Evolutionary conservation across 2,888 invertebrate genomes (phyloP).

Genomic region (Eupeodes luniger): DNA sequence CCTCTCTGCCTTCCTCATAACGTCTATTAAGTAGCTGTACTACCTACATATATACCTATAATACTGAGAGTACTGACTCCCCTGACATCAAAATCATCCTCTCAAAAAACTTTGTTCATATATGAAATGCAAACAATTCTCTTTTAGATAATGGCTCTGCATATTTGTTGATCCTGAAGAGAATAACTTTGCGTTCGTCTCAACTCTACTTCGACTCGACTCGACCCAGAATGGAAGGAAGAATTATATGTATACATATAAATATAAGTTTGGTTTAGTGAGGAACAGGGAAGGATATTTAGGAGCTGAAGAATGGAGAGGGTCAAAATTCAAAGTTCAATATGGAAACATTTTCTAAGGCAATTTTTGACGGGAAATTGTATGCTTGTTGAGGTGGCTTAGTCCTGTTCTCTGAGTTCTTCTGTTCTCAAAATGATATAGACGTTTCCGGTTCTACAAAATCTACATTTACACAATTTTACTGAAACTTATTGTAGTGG

Average conservation of each 20-base stretch:
- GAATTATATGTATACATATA: too few relatives aligned
- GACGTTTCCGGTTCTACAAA: conserved; percentile 26
- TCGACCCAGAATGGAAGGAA: background rate
- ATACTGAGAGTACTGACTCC: background rate
- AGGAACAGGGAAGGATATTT: background rate
- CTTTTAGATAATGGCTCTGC: conserved; percentile 71
- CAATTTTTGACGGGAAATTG: conserved; percentile 43
- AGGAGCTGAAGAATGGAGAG: background rate
- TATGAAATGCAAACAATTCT: conserved; percentile 75
- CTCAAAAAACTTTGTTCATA: conserved; percentile 70
- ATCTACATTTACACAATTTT: conserved; percentile 16
- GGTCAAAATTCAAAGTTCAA: conserved; percentile 66
- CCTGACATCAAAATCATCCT: conserved; percentile 26
- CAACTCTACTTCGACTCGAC: background rate
- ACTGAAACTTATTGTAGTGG: background rate
- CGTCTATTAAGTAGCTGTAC: too few relatives aligned
- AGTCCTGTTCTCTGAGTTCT: background rate
- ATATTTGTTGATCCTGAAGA: conserved; percentile 72
- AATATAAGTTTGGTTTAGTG: background rate
- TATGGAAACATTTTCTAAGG: conserved; percentile 56
- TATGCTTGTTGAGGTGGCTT: conserved; percentile 50
- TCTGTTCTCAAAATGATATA: conserved; percentile 41
- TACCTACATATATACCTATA: background rate
- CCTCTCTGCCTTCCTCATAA: background rate
- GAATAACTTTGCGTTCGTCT: conserved; percentile 54